Evolutionary conservation across 2,888 invertebrate species (phyloP).

Genomic region (Drosophila fungiperda): DNA sequence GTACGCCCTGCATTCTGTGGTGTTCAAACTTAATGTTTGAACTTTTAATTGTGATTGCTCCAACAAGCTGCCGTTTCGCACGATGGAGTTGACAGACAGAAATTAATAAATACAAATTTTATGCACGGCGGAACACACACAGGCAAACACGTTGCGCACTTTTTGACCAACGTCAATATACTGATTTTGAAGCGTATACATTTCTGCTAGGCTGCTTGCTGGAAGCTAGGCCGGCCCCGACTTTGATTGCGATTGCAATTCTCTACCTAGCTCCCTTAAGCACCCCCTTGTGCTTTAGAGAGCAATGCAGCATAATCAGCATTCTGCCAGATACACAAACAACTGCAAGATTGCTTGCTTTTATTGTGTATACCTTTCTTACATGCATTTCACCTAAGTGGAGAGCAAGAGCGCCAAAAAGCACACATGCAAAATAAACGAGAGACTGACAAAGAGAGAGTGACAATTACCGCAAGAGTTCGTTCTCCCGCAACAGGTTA

Average conservation of each 20-base stretch:
- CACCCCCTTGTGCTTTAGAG: conserved; percentile 16
- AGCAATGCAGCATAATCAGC: conserved; percentile 65
- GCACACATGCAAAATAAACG: conserved; percentile 12
- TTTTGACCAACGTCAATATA: conserved; percentile 68
- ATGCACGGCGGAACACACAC: conserved; percentile 20
- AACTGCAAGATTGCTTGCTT: conserved; percentile 51
- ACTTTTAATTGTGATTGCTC: conserved; percentile 24
- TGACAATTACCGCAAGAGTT: conserved; percentile 10
- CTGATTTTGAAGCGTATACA: conserved; percentile 60
- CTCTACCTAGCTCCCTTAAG: conserved; percentile 1
- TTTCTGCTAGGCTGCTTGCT: conserved; percentile 49
- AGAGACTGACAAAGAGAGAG: conserved; percentile 11
- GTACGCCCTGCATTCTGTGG: conserved; percentile 70
- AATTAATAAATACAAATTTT: conserved; percentile 8
- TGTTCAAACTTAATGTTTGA: conserved; percentile 45
- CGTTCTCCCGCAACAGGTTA: conserved; percentile 71
- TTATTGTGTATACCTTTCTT: conserved; percentile 32
- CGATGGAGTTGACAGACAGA: conserved; percentile 38
- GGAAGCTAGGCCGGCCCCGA: conserved; percentile 54
- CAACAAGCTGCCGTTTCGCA: conserved; percentile 72
- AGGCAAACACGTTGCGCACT: conserved; percentile 64
- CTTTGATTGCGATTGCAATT: conserved; percentile 39
- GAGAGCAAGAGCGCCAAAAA: conserved; percentile 28
- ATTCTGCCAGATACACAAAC: conserved; percentile 63
- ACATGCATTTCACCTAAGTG: conserved; percentile 32